These are phyloP conservation scores for Hydroisotoma schaefferi DNA, from an alignment of 2,888 invertebrate species.

Conservation along the genomic window DNA sequence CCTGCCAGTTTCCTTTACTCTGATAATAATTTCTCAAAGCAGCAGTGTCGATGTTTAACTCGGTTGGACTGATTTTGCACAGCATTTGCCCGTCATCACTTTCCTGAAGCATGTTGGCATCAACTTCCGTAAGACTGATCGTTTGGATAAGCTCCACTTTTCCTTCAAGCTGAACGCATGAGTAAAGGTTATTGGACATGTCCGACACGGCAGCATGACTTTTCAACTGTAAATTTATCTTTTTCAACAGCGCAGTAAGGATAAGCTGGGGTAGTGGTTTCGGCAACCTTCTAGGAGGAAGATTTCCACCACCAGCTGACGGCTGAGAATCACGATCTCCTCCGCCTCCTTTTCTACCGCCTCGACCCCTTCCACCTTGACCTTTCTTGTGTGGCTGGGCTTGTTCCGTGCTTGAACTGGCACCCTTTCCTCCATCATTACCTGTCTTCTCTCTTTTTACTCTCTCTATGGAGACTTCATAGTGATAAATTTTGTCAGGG, in stretches of 20 bases:
- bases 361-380: too few relatives aligned
- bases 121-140: constrained; percentile 7
- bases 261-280: constrained; percentile 17
- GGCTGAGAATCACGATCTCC: too few relatives aligned
- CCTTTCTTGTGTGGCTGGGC: neutral
- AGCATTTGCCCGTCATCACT: neutral
- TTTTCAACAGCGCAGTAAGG: constrained; percentile 10
- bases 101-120: constrained; percentile 4
- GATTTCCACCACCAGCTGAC: too few relatives aligned
- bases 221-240: neutral
- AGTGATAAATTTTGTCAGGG: constrained; percentile 16
- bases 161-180: constrained; percentile 11
- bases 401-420: neutral
- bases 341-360: too few relatives aligned
- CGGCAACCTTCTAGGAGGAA: constrained; percentile 11
- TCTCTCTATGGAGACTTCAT: constrained; percentile 19
- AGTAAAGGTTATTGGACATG: constrained; percentile 14
- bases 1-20: constrained; percentile 1
- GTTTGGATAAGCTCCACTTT: constrained; percentile 1
- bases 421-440: neutral
- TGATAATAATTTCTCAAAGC: neutral
- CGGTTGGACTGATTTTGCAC: neutral
- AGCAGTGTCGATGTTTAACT: neutral
- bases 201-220: constrained; percentile 15
- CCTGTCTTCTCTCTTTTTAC: neutral